Conservation (phyloP, 2,797 vertebrate genomes). For the Hozukius guyotensis region DNA sequence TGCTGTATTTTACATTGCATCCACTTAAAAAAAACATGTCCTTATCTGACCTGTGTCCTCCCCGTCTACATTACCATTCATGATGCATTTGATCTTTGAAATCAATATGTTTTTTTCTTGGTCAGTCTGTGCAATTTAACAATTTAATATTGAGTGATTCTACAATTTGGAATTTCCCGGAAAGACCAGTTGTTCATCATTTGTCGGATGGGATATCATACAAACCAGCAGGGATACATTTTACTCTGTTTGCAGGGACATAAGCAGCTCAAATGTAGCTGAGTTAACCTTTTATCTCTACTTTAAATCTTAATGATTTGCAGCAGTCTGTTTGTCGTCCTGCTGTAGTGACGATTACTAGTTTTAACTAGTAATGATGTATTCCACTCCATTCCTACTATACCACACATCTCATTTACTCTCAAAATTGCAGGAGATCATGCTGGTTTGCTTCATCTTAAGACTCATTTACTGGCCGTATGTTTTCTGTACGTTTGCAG, state of each 20-base stretch:
- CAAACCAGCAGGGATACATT: neutral
- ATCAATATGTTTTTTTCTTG: constrained; percentile 1
- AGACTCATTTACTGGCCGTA: neutral
- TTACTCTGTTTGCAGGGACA: neutral
- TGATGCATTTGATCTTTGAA: constrained; percentile 21
- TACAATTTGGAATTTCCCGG: neutral
- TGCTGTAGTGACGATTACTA: neutral
- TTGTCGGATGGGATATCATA: neutral
- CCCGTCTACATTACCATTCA: constrained; percentile 3
- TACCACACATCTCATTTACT: too few relatives aligned
- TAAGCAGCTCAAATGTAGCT: neutral
- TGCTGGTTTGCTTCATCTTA: neutral
- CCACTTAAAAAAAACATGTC: neutral
- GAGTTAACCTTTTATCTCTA: neutral
- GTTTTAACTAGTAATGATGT: neutral
- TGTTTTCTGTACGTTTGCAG: neutral
- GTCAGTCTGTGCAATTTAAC: neutral
- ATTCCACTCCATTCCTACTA: neutral
- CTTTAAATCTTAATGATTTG: neutral
- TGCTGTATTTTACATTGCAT: neutral
- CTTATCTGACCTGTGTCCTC: constrained; percentile 22
- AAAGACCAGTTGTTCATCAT: neutral
- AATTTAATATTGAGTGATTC: neutral
- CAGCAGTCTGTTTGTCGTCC: neutral
- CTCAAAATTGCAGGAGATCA: neutral